phyloP scores from a whole-genome alignment of 2,888 invertebrate genomes.

The Leucozona laternaria region DNA sequence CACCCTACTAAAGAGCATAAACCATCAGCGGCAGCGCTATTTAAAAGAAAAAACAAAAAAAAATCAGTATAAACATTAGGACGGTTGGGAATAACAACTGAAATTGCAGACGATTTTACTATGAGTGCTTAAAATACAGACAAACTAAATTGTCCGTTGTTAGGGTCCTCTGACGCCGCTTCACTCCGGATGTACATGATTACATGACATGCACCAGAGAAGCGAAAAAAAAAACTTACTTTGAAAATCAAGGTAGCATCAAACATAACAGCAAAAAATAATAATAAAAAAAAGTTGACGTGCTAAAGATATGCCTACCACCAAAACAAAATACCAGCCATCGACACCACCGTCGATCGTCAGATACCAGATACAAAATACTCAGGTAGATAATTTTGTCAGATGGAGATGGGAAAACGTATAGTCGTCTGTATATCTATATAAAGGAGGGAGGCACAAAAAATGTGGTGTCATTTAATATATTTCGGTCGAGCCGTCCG shows the following conservation, averaged over 20 bases:
- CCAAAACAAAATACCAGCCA: constrained; percentile 32
- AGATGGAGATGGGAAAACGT: constrained; percentile 46
- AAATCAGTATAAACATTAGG: constrained; percentile 9
- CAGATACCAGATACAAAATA: constrained; percentile 32
- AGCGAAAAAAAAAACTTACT: constrained; percentile 28
- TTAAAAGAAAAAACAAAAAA: constrained; percentile 4
- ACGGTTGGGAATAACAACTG: constrained; percentile 36
- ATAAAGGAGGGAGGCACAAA: constrained; percentile 81
- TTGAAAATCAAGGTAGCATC: constrained; percentile 65
- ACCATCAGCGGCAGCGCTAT: neutral
- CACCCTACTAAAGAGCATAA: constrained; percentile 27
- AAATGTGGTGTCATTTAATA: constrained; percentile 81
- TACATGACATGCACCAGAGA: constrained; percentile 39
- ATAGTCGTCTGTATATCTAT: constrained; percentile 77
- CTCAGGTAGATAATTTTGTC: constrained; percentile 44
- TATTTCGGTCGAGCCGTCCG: constrained; percentile 78
- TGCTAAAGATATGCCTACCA: constrained; percentile 59
- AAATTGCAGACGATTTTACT: constrained; percentile 17
- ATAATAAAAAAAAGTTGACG: constrained; percentile 26
- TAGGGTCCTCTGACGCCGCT: constrained; percentile 42
- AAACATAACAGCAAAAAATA: constrained; percentile 52
- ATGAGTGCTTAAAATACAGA: constrained; percentile 45
- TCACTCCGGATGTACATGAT: constrained; percentile 41
- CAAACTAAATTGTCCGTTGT: constrained; percentile 26
- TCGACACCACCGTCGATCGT: constrained; percentile 32